Evolutionary conservation across 2,888 invertebrate genomes (phyloP), one percentile per base, ranked within the genome.

Genomic region (Chouioia cunea): DNA sequence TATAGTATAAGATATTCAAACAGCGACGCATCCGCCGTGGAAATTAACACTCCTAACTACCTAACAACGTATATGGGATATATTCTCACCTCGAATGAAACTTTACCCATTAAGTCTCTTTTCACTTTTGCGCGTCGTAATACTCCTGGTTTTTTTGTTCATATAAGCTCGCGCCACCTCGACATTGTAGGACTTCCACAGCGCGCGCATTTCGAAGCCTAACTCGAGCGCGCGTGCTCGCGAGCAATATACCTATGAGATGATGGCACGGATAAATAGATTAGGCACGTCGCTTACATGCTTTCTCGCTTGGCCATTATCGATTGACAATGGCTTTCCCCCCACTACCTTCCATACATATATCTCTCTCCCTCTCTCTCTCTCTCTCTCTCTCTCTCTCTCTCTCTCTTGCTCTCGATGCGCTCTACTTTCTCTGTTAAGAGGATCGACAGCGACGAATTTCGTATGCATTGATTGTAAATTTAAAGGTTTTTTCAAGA

Each of bases 1-100:
- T 57, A 44, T 44, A 22, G 44, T 53, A 18, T 70, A 65, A 70
- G 62, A 70, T 65, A 62, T 65, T 69, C 64, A 60, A 69, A n/a
- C n/a, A 18, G 48, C 2, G 18, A 12, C 20, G 2, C 52, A 27
- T 44, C 27, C 22, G 15, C 46, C 46, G 18, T 16, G 54, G 43
- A 70, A 65, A 65, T 65, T 56, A 71, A 62, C 53, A 22, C 46
- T 6, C 15, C 50, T 27, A 58, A 50, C 50, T 65, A 4, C 12
- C 14, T 16, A 0, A 48, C 18, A 8, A 36, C 36, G 8, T 46
- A 14, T 14, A 10, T 48, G 23, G 16, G 48, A 68, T 50, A 57
- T 43, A 18, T 15, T 8, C 50, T 16, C 47, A 18, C 16, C 0
- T 23, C 16, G 12, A 43, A 14, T 6, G 14, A 52, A 66, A 66